Conservation (phyloP, 2,888 invertebrate species). For the Plebejus melissa region DNA sequence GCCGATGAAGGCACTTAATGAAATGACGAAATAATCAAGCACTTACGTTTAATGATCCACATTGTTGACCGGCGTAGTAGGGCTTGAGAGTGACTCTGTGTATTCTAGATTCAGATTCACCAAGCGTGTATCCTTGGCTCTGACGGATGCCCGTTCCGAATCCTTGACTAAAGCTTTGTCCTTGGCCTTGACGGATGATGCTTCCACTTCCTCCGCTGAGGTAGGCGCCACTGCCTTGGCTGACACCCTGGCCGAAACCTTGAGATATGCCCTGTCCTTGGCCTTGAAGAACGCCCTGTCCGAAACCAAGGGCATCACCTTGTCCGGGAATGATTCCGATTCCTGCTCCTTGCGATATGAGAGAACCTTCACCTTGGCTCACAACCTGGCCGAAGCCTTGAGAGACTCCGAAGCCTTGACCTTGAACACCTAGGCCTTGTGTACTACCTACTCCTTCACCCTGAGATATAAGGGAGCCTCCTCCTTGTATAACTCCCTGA, state of each 20-base stretch:
- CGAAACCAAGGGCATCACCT: conserved; percentile 41
- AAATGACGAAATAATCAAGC: neutral
- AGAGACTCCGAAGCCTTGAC: conserved; percentile 26
- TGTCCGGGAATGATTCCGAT: conserved; percentile 41
- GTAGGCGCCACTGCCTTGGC: conserved; percentile 39
- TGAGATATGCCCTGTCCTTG: conserved; percentile 39
- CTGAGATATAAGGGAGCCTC: conserved; percentile 30
- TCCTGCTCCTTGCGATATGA: conserved; percentile 33
- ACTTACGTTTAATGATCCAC: conserved; percentile 44
- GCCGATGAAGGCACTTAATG: neutral
- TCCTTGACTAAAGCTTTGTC: conserved; percentile 39
- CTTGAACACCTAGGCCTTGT: conserved; percentile 37
- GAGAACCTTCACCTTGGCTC: conserved; percentile 34
- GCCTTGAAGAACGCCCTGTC: conserved; percentile 40
- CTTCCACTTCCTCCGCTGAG: conserved; percentile 36
- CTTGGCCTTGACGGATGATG: conserved; percentile 35
- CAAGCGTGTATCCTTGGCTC: conserved; percentile 23
- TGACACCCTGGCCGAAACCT: conserved; percentile 42
- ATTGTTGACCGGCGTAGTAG: conserved; percentile 57
- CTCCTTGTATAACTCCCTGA: conserved; percentile 27
- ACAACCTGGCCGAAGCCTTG: conserved; percentile 32
- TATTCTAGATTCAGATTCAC: conserved; percentile 48
- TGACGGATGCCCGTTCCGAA: conserved; percentile 40
- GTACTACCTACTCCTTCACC: conserved; percentile 31
- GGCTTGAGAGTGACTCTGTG: conserved; percentile 54